Evolutionary conservation across 1,140 invertebrate species (phyloP), one percentile per base, ranked within the genome.

Genomic region (Metaphire vulgaris): DNA sequence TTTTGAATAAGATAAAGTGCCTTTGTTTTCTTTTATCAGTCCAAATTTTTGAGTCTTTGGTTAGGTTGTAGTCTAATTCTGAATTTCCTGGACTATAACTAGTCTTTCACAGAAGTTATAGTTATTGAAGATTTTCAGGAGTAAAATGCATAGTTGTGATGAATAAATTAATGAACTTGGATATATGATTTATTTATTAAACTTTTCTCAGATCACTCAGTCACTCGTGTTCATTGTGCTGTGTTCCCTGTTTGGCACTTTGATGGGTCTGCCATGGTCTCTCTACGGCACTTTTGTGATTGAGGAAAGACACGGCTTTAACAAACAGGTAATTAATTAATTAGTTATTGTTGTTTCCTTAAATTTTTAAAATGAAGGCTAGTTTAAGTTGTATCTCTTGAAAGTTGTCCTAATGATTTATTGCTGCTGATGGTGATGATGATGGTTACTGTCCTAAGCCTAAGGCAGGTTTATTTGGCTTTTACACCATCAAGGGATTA

Each of bases 221-320:
- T 85, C 93, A 83, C 90, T 91, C 78, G 86, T 92, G 1, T 98
- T 95, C 87, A 88, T 93, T 72, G 85, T 93, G 26, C 82, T 94
- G 69, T 89, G 91, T 21, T 91, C 90, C 79, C 75, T 92, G 14
- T 87, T 92, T 76, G 91, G 90, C 76, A 90, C 90, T 30, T 79
- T 96, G 74, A 87, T 93, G 16, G 90, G 91, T 80, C 82, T 98
- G 79, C 97, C 97, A 31, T 93, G 96, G 83, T 90, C 88, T 73
- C 86, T 96, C 65, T 99, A 99, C 85, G 89, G 90, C 69, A 97
- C 91, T 32, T 99, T 99, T 90, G 92, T 98, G 1, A 86, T 99
- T 75, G 98, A 99, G 88, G 92, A 97, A 85, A 92, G 91, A 80
- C 95, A 98, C 89, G 97, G 97, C 2, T 99, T 99, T 83, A 99